Evolutionary conservation across 1,140 invertebrate species (phyloP).

Genomic region (Pteromalus puparum): DNA sequence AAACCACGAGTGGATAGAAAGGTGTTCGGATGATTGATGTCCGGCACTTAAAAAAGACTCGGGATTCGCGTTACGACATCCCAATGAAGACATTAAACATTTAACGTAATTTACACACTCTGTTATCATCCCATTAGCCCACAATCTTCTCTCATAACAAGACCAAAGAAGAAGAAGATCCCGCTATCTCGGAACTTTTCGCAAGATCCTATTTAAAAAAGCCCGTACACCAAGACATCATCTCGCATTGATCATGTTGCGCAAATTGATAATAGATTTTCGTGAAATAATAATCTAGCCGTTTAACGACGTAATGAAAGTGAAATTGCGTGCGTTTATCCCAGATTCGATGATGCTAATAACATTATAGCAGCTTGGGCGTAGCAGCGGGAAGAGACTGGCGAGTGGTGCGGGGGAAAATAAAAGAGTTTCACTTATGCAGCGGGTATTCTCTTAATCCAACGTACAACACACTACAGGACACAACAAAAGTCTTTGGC

Average conservation of each 20-base stretch:
- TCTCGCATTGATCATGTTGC: not conserved
- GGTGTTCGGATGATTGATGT: not conserved
- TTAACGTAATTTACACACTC: not conserved
- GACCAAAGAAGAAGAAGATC: not conserved
- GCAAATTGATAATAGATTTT: not conserved
- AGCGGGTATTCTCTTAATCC: not conserved
- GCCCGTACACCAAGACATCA: not conserved
- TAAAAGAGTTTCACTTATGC: not conserved
- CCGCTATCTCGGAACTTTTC: not conserved
- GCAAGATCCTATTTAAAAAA: not conserved
- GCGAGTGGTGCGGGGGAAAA: too few relatives aligned
- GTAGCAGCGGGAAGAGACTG: not conserved
- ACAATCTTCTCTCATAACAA: not conserved
- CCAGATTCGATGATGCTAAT: not conserved
- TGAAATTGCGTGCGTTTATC: not conserved
- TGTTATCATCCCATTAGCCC: constrained; percentile 8
- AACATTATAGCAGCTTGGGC: not conserved
- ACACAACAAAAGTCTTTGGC: not conserved
- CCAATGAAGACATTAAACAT: constrained; percentile 21
- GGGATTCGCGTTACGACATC: not conserved
- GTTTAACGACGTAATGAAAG: not conserved
- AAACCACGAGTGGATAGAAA: not conserved
- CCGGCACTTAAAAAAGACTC: not conserved
- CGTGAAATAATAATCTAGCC: not conserved
- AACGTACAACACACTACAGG: not conserved